These are phyloP conservation scores for Colaptes auratus DNA, from an alignment of 2,113 vertebrate species.

Conservation along the genomic window DNA sequence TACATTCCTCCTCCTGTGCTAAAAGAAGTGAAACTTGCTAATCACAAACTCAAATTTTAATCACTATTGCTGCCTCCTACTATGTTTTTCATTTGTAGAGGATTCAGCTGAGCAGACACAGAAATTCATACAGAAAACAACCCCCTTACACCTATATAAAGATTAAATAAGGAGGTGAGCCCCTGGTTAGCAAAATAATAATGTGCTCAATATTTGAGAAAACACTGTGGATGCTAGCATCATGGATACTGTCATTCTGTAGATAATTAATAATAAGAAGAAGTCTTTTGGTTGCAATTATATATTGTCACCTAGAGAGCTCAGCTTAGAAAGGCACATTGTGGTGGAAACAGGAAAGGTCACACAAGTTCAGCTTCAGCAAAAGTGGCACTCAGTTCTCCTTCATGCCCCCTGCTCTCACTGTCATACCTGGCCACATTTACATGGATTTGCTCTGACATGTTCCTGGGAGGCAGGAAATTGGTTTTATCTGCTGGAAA, in stretches of 20 bases:
- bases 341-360: neutral
- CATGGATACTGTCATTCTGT: too few species aligned
- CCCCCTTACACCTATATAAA: neutral
- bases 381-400: neutral
- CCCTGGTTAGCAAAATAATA: neutral
- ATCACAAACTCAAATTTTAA: neutral
- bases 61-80: neutral
- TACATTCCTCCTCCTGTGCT: neutral
- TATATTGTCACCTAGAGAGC: neutral
- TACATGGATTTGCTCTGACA: neutral
- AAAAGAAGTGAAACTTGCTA: neutral
- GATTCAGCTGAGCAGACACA: neutral
- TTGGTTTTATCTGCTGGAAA: neutral
- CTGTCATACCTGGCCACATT: neutral
- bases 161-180: neutral
- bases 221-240: neutral
- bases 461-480: slow-evolving; percentile 1
- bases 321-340: neutral
- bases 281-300: neutral
- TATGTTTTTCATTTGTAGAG: neutral
- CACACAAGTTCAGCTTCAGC: neutral
- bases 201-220: neutral
- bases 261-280: neutral
- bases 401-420: neutral
- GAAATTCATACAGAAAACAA: neutral